phyloP scores from a whole-genome alignment of 2,113 vertebrate species.

The Tragelaphus imberbis region DNA sequence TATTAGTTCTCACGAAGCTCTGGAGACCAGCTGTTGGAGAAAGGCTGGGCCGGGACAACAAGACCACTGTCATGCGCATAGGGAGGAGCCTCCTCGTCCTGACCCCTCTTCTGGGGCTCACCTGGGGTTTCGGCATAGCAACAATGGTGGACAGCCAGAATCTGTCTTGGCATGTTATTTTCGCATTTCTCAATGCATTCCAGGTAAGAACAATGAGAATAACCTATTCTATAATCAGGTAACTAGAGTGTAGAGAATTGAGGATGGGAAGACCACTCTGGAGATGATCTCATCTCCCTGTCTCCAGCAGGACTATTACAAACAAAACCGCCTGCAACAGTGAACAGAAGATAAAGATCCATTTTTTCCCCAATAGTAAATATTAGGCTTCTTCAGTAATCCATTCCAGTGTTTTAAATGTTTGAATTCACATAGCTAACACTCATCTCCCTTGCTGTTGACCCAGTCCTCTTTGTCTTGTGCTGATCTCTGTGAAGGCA shows the following conservation, averaged over 20 bases:
- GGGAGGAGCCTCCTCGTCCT: conserved; percentile 82
- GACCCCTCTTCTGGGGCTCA: conserved; percentile 85
- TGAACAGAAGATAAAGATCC: not conserved
- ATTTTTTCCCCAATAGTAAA: not conserved
- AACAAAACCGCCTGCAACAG: not conserved
- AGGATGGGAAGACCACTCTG: not conserved
- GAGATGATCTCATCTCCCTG: not conserved
- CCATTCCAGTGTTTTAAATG: not conserved
- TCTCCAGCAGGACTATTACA: not conserved
- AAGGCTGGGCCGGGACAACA: conserved; percentile 70
- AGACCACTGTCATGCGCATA: conserved; percentile 71
- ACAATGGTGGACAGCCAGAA: conserved; percentile 62
- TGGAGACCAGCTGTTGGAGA: conserved; percentile 77
- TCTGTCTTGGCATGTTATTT: conserved; percentile 75
- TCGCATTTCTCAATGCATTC: conserved; percentile 83
- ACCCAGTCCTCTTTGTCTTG: not conserved
- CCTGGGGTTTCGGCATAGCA: conserved; percentile 86
- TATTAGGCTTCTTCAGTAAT: not conserved
- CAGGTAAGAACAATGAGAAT: conserved; percentile 77
- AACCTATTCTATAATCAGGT: not conserved
- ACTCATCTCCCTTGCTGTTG: not conserved
- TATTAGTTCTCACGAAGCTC: conserved; percentile 83
- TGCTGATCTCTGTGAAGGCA: not conserved
- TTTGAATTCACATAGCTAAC: not conserved
- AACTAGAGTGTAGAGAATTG: not conserved